Evolutionary conservation across 2,888 invertebrate genomes (phyloP), one percentile per base, ranked within the genome.

Genomic region (Sthenelais limicola): DNA sequence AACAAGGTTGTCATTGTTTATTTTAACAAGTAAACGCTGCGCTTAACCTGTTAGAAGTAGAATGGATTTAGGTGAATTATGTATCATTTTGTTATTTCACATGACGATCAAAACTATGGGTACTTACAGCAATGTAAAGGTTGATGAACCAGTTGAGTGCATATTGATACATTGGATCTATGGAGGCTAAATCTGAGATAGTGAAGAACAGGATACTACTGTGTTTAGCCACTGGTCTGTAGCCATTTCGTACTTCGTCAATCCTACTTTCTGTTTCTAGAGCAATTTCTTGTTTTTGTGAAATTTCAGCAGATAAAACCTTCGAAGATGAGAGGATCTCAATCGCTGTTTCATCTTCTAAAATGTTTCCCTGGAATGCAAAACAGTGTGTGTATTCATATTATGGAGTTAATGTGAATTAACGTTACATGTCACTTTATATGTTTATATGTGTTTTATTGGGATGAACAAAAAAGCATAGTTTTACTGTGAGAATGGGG

Each of bases 81-180:
- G n/a, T n/a, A n/a, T n/a, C n/a, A n/a, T n/a, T n/a, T n/a, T n/a
- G n/a, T n/a, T n/a, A n/a, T n/a, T n/a, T n/a, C n/a, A n/a, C n/a
- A n/a, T n/a, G n/a, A n/a, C n/a, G n/a, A n/a, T n/a, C n/a, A n/a
- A n/a, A n/a, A n/a, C n/a, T n/a, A n/a, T n/a, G n/a, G n/a, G 33
- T 26, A 68, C 79, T 81, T 82, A 89, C 89, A 80, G 87, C 88
- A 79, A 93, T 91, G 88, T 95, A 96, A 1, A 96, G 90, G 87
- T 94, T 93, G 79, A 96, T 92, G 87, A 96, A 97, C 96, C 96
- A 96, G 83, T 94, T 91, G 71, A 97, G 89, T 0, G 96, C 96
- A 83, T 96, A 97, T 87, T 96, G 96, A 86, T 97, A 97, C 96
- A 97, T 97, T 0, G 96, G 95, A 84, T 97, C 95, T 73, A 97